Base-by-base conservation (phyloP, 2,797 vertebrate genomes). In the Hemitrygon akajei region DNA sequence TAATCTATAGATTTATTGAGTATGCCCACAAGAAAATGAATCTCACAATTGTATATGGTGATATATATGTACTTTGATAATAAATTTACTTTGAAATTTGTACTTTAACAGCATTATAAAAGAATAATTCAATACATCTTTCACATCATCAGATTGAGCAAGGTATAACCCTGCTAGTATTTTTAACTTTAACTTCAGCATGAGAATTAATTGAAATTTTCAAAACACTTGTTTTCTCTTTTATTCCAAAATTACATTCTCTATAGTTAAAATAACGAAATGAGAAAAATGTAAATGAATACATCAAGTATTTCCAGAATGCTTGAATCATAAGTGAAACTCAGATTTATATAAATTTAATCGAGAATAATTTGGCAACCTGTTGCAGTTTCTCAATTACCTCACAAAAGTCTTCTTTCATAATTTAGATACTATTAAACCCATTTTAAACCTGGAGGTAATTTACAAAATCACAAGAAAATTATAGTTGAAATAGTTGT, bases 291-390 rank as follows among this genome's bases (percentile, higher is more conserved):
- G 2, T 56, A 76, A 93, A 75, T 93, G 47, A 93, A 76, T 91
- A 91, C 30, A 63, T 30, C 86, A 89, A 89, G n/a, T 10, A 75
- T 92, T 92, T 92, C 91, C 40, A 27, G 71, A 73, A 27, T 56
- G 73, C 40, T 56, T 93, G 40, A 76, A 76, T 76, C 27, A 76
- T 9, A 40, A 75, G 27, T 47, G 12, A 56, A 75, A 58, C 27
- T 25, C 34, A 27, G 14, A 93, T 14, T 93, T 47, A 75, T 58
- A 66, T 63, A 66, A 37, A 66, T 10, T 16, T 93, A 93, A 93
- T 93, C 76, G 47, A 93, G 40, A 30, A 93, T 75, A 75, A 73
- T 93, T 93, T 75, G 40, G 71, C 91, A 76, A 93, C 40, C 47
- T 93, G 91, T 6, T 75, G 75, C 71, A 47, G 25, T 75, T 75